phyloP scores from a whole-genome alignment of 2,888 invertebrate species.

The Sclerodermus sp. region DNA sequence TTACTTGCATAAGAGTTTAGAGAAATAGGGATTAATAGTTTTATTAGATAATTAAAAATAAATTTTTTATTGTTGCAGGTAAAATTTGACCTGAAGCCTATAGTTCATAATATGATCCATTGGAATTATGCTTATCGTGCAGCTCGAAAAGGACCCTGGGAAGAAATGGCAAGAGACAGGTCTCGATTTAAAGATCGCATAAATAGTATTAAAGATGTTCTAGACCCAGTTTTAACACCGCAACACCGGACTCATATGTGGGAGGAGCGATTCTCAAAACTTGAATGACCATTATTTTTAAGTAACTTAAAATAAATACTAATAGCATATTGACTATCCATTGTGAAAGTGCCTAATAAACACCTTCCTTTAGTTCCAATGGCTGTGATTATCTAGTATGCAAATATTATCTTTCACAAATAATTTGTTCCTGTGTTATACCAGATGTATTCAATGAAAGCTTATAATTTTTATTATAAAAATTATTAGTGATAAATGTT shows the following conservation, averaged over 20 bases:
- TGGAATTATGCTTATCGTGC: constrained; percentile 63
- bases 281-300: constrained; percentile 11
- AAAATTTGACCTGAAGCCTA: constrained; percentile 57
- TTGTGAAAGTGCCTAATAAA: too few species aligned
- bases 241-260: constrained; percentile 59
- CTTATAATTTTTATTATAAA: too few species aligned
- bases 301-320: constrained; percentile 5
- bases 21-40: too few species aligned
- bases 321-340: too few species aligned
- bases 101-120: constrained; percentile 60
- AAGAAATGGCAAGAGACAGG: constrained; percentile 61
- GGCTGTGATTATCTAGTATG: too few species aligned
- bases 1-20: too few species aligned
- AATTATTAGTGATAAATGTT: too few species aligned
- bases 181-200: constrained; percentile 60
- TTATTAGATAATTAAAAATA: too few species aligned
- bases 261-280: constrained; percentile 51
- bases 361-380: too few species aligned
- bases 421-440: too few species aligned
- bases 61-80: constrained; percentile 54
- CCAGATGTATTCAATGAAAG: too few species aligned
- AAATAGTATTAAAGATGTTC: constrained; percentile 42
- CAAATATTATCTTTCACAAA: too few species aligned
- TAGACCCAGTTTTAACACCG: constrained; percentile 55
- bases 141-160: constrained; percentile 64